Evolutionary conservation across 2,888 invertebrate species (phyloP), one percentile per base, ranked within the genome.

Genomic region (Hirtodrosophila trivittata): DNA sequence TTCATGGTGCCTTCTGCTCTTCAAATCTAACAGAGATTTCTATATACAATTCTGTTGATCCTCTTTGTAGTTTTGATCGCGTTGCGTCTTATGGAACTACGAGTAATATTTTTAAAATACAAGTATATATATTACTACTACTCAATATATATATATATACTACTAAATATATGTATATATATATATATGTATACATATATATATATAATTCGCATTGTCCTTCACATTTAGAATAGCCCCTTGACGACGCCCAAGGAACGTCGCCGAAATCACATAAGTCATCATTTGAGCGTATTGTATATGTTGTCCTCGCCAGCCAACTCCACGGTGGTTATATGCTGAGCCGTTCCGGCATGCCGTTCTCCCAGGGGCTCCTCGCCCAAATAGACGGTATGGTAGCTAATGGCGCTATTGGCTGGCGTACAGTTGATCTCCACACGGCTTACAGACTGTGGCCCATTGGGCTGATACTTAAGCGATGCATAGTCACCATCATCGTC

Each of bases 251-350:
- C 88, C 67, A 89, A 75, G 71, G 88, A 88, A 74, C 87, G 86
- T 70, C 87, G 84, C 76, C 89, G 83, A 86, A 89, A 90, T 88
- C 89, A 88, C 86, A 88, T 86, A 75, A 89, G 81, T 89, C 87
- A 89, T 90, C 89, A 91, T 90, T 91, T 91, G 72, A 91, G 82
- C 73, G 91, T 91, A 82, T 91, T 91, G 81, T 91, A 91, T 72
- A 91, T 91, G 84, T 90, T 91, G 75, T 91, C 90, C 56, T 77
- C 84, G n/a, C 86, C 86, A 25, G 75, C 78, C 57, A 87, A 59
- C 57, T 86, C 82, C 21, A 87, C 83, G 26, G 87, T 88, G 52
- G 89, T 88, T 14, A 88, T 71, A 58, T 88, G 88, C 28, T 76
- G 70, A 25, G 33, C 66, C n/a, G 21, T 42, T 4, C 59, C 41